Base-by-base conservation (phyloP, 2,797 vertebrate genomes). In the Antennarius maculatus region DNA sequence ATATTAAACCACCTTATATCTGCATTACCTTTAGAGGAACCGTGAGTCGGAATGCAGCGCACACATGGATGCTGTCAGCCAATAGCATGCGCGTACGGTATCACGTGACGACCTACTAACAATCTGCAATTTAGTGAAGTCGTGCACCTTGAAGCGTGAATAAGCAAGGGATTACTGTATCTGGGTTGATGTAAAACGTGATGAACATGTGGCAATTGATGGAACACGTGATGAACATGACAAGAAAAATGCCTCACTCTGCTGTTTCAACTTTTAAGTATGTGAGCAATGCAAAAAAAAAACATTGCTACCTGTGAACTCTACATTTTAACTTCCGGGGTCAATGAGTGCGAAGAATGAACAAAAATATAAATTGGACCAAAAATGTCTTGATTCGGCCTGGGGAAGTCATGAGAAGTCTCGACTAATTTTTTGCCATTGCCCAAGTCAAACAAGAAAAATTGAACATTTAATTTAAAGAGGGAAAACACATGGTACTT, bases 371-470 rank as follows among this genome's bases (percentile, higher is more conserved):
- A 61, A 47, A 45, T 54, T 61, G 48, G 56, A 75, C 73, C 13
- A 52, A 58, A 74, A 62, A 23, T 55, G 54, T 43, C 39, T n/a
- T 16, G 28, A 66, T 77, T 16, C 39, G 34, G 23, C 31, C 37
- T 43, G 28, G 66, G 53, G 46, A 67, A 60, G 47, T 53, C 57
- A 58, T 27, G 43, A 34, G 27, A 74, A 53, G 51, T 47, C 28
- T 59, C 4, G 16, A 60, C 66, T 37, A 4, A 61, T 62, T 54
- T 71, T 85, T 39, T 39, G 60, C 48, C 43, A 52, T 53, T 7
- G 18, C 78, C 80, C 80, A 90, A 88, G 46, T 39, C 84, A 86
- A 91, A 89, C 78, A 86, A 76, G 77, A 58, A 17, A 61, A 61
- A 66, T 27, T 72, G 84, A 71, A 88, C 86, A 83, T 90, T 85